A percentile compares a stretch with the other conserved stretches of the same genome.
Evolutionary conservation across 2,888 invertebrate genomes (phyloP).

Genomic region (Pheosia gnoma): DNA sequence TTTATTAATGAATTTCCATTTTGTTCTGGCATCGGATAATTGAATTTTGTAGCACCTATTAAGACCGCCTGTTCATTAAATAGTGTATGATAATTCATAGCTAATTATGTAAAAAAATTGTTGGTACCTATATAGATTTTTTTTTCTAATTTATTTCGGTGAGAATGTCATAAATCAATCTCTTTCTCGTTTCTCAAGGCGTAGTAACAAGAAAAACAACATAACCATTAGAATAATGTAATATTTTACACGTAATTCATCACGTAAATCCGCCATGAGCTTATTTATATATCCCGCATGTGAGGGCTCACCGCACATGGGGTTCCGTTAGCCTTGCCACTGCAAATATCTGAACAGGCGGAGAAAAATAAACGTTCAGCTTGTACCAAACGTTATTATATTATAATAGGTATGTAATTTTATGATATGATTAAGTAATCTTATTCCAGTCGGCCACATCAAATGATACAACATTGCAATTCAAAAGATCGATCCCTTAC

Average conservation of each 20-base stretch:
- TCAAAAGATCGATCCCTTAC: too few species aligned
- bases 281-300: constrained; percentile 46
- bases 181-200: neutral
- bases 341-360: constrained; percentile 47
- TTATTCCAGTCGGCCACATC: too few species aligned
- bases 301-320: constrained; percentile 38
- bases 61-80: too few species aligned
- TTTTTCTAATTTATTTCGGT: neutral
- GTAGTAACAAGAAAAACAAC: constrained; percentile 16
- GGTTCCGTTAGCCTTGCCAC: constrained; percentile 43
- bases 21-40: neutral
- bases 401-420: too few species aligned
- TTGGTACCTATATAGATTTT: too few species aligned
- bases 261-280: constrained; percentile 42
- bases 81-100: too few species aligned
- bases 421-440: too few species aligned
- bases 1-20: neutral
- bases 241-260: constrained; percentile 40
- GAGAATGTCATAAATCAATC: neutral
- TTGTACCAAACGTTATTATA: constrained; percentile 19
- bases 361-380: constrained; percentile 22
- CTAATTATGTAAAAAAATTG: too few species aligned
- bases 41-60: neutral
- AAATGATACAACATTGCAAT: too few species aligned
- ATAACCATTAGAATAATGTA: constrained; percentile 26